phyloP scores from a whole-genome alignment of 1,140 invertebrate species.

The Scaptomyza hsui region DNA sequence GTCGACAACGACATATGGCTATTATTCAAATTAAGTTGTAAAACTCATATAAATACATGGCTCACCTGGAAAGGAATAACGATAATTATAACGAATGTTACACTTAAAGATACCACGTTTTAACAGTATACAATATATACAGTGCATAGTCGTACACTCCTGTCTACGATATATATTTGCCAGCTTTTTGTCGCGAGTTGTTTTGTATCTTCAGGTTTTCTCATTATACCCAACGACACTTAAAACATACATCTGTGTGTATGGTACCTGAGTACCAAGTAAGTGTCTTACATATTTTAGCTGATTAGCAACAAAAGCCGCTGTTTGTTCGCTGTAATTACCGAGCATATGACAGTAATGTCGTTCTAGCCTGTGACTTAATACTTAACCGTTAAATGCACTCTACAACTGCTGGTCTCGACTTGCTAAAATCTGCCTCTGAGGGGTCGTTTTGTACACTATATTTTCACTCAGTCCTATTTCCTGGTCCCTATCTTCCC shows the following conservation, averaged over 20 bases:
- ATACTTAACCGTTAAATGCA: conserved; percentile 77
- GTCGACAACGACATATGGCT: conserved; percentile 14
- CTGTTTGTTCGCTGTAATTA: conserved; percentile 75
- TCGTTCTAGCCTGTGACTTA: conserved; percentile 62
- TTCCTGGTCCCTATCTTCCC: background rate
- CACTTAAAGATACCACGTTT: too few species aligned
- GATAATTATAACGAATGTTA: background rate
- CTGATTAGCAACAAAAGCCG: conserved; percentile 46
- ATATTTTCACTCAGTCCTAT: conserved; percentile 45
- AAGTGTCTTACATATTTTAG: conserved; percentile 16
- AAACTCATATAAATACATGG: conserved; percentile 72
- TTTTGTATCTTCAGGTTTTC: conserved; percentile 39
- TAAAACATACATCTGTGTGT: conserved; percentile 30
- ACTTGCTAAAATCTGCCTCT: conserved; percentile 14
- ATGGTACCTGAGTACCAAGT: background rate
- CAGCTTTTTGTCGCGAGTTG: conserved; percentile 28
- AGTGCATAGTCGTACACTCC: too few species aligned
- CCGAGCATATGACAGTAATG: conserved; percentile 37
- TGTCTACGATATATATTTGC: too few species aligned
- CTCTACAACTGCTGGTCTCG: conserved; percentile 42
- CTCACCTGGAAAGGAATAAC: background rate
- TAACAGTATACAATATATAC: background rate
- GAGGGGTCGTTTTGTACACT: conserved; percentile 66
- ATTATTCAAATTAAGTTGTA: conserved; percentile 54
- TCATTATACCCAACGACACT: conserved; percentile 77